A percentile compares a stretch with the other conserved stretches of the same genome.
phyloP scores from a whole-genome alignment of 1,140 invertebrate genomes.

The Eubasilissa regina region DNA sequence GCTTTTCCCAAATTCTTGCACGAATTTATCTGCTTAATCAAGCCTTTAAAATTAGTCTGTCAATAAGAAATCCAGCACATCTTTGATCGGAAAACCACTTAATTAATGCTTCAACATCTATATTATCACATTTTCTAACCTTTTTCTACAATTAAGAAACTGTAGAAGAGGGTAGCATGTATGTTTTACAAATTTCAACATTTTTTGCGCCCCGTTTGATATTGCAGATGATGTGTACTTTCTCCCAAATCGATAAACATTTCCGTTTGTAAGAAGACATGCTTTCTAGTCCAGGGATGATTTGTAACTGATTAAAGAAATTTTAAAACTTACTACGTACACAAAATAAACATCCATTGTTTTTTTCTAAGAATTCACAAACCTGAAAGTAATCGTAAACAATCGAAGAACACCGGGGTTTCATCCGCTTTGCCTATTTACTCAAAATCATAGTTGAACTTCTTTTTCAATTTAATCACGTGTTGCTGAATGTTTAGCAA shows the following conservation, averaged over 20 bases:
- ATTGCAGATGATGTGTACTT: conserved; percentile 20
- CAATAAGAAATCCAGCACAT: neutral
- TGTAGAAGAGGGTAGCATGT: conserved; percentile 1
- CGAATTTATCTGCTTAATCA: too few species aligned
- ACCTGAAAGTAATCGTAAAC: too few species aligned
- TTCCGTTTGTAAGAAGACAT: conserved; percentile 6
- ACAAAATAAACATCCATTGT: too few species aligned
- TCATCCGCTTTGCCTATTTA: too few species aligned
- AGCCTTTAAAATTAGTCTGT: too few species aligned
- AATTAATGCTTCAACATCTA: conserved; percentile 17
- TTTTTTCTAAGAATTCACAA: too few species aligned
- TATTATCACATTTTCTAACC: neutral
- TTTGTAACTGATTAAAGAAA: neutral
- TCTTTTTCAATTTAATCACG: too few species aligned
- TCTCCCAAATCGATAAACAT: conserved; percentile 22
- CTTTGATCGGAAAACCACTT: too few species aligned
- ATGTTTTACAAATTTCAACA: neutral
- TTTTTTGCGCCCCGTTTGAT: conserved; percentile 20
- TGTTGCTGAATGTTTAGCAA: too few species aligned
- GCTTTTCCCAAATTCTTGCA: too few species aligned
- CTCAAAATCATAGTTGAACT: too few species aligned
- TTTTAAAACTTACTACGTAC: neutral
- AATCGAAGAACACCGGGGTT: too few species aligned
- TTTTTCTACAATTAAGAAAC: conserved; percentile 15
- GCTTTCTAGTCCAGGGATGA: neutral